phyloP scores from a whole-genome alignment of 2,113 vertebrate species.

The Osmerus eperlanus region DNA sequence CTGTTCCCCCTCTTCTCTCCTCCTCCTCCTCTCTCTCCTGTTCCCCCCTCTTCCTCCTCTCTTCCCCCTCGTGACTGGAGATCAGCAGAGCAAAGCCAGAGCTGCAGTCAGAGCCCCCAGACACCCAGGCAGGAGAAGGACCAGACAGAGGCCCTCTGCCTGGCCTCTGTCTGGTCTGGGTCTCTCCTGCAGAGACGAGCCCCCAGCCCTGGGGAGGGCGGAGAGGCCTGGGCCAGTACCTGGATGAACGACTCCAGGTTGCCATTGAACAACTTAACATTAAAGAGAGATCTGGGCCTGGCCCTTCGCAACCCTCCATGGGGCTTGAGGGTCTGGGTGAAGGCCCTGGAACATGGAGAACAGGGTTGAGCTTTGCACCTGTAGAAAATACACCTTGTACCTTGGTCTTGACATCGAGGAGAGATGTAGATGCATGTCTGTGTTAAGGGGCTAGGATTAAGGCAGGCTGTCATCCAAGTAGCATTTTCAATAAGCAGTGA shows the following conservation, averaged over 20 bases:
- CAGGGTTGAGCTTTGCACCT: conserved; percentile 17
- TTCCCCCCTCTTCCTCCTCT: conserved; percentile 44
- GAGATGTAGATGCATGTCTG: too few species aligned
- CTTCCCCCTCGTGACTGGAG: conserved; percentile 75
- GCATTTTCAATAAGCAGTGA: too few species aligned
- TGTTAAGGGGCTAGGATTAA: too few species aligned
- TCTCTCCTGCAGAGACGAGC: not conserved
- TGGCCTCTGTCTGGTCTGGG: too few species aligned
- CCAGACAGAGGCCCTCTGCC: conserved; percentile 39
- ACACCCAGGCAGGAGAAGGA: conserved; percentile 73
- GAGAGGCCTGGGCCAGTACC: conserved; percentile 78
- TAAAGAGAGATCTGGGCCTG: conserved; percentile 88
- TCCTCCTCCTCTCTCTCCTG: not conserved
- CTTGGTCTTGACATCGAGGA: too few species aligned
- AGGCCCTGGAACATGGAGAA: conserved; percentile 88
- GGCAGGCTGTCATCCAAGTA: too few species aligned
- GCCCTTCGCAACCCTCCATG: conserved; percentile 87
- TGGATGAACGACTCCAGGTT: conserved; percentile 94
- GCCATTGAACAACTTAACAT: conserved; percentile 95
- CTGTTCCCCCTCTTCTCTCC: not conserved
- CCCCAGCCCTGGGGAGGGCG: conserved; percentile 58
- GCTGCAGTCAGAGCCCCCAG: conserved; percentile 68
- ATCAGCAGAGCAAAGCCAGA: conserved; percentile 67
- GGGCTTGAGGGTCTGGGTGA: conserved; percentile 85
- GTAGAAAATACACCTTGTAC: conserved; percentile 4